These are phyloP conservation scores for Cyprinodon diabolis DNA, from an alignment of 2,797 vertebrate genomes.

Conservation along the genomic window DNA sequence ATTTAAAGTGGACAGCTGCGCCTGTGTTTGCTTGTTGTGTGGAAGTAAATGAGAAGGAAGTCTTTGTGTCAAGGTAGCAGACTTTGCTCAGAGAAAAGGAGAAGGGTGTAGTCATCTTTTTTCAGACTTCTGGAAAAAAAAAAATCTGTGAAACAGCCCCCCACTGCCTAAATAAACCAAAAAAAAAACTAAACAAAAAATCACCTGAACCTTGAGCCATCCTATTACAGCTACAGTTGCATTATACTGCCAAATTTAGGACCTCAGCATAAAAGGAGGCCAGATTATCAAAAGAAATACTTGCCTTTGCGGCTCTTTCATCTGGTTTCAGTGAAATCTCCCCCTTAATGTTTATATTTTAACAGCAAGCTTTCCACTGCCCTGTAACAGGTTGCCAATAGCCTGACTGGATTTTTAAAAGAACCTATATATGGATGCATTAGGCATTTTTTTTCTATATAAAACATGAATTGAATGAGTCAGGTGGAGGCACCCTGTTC, in stretches of 20 bases:
- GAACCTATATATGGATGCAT: constrained; percentile 15
- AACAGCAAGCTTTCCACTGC: constrained; percentile 74
- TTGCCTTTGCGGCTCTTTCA: background rate
- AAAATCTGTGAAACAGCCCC: constrained; percentile 63
- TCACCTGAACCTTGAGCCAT: background rate
- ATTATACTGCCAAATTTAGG: constrained; percentile 50
- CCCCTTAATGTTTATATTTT: background rate
- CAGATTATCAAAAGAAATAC: constrained; percentile 7
- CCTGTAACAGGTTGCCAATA: constrained; percentile 21
- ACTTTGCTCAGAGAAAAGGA: constrained; percentile 26
- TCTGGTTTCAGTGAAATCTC: constrained; percentile 1
- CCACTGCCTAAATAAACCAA: constrained; percentile 65
- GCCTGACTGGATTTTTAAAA: constrained; percentile 13
- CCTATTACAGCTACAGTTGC: constrained; percentile 11
- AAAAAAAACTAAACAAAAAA: background rate
- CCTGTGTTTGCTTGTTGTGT: constrained; percentile 15
- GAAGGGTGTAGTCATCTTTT: background rate
- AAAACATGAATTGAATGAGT: background rate
- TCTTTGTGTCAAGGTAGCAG: constrained; percentile 44
- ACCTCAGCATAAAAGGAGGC: background rate
- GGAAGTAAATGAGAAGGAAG: constrained; percentile 8
- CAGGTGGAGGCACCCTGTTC: background rate
- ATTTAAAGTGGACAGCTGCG: constrained; percentile 18
- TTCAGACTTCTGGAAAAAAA: constrained; percentile 16
- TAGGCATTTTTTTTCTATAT: constrained; percentile 16